These are phyloP conservation scores for Drosophila micromelanica DNA, from an alignment of 1,140 invertebrate genomes.

Conservation along the genomic window DNA sequence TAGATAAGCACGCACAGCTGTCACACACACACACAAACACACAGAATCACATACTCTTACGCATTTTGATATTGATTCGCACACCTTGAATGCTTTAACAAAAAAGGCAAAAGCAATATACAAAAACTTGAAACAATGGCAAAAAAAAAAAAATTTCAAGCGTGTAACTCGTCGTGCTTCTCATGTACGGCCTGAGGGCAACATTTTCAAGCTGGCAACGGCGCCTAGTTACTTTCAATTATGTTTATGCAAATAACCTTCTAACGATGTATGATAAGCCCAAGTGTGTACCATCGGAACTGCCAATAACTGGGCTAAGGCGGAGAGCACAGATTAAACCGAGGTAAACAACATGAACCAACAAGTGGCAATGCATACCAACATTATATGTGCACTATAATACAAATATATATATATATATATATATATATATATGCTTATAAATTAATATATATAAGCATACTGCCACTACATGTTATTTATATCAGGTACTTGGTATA, in stretches of 20 bases:
- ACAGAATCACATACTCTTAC: slow-evolving; percentile 18
- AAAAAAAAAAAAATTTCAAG: slow-evolving; percentile 48
- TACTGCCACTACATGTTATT: neutral
- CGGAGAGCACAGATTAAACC: slow-evolving; percentile 35
- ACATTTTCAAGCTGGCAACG: slow-evolving; percentile 33
- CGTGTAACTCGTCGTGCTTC: slow-evolving; percentile 58
- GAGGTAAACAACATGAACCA: slow-evolving; percentile 72
- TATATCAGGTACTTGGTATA: neutral
- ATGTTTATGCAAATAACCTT: slow-evolving; percentile 51
- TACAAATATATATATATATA: slow-evolving; percentile 7
- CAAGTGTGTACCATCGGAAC: slow-evolving; percentile 56
- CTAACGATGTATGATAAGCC: slow-evolving; percentile 53
- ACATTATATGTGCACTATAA: slow-evolving; percentile 23
- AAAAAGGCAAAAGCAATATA: slow-evolving; percentile 73
- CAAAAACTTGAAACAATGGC: slow-evolving; percentile 61
- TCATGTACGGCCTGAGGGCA: slow-evolving; percentile 61
- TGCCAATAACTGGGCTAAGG: slow-evolving; percentile 36
- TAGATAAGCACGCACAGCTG: slow-evolving; percentile 77
- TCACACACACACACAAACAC: slow-evolving; percentile 35
- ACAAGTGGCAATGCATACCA: slow-evolving; percentile 49
- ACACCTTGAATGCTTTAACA: slow-evolving; percentile 74
- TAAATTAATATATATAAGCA: too few relatives aligned
- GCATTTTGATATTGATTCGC: slow-evolving; percentile 48
- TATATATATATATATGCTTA: too few relatives aligned
- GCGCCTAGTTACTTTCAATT: slow-evolving; percentile 58